These are phyloP conservation scores for Thryonomys swinderianus DNA, from an alignment of 2,113 vertebrate species.

Conservation along the genomic window DNA sequence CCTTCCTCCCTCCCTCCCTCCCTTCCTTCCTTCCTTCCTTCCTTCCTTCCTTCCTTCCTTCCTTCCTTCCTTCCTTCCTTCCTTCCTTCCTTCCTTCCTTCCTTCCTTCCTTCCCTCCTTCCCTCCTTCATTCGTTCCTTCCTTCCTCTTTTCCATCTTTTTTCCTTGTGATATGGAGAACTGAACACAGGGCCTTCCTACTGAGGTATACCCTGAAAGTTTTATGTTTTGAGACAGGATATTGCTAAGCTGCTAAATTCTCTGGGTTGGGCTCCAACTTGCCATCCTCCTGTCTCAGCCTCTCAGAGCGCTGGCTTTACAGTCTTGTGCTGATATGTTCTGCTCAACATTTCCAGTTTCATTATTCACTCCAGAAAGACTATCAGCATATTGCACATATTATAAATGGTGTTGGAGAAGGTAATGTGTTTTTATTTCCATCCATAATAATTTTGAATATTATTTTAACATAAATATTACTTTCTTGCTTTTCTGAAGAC, in stretches of 20 bases:
- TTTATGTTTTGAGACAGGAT: neutral
- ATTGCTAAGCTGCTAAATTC: neutral
- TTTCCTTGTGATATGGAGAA: neutral
- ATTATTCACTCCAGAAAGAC: neutral
- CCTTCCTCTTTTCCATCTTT: neutral
- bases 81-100: rapidly evolving
- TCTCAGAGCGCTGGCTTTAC: neutral
- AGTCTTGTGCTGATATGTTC: too few species aligned
- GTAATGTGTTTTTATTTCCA: neutral
- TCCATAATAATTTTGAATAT: constrained; percentile 22
- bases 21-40: neutral
- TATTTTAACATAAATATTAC: constrained; percentile 41
- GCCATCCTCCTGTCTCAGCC: neutral
- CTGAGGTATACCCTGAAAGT: neutral
- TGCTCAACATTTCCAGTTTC: constrained; percentile 10
- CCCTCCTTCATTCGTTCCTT: neutral
- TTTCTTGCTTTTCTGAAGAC: neutral
- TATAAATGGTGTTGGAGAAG: neutral
- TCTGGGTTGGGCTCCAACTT: neutral
- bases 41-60: neutral
- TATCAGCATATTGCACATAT: neutral
- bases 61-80: neutral
- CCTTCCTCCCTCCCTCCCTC: neutral
- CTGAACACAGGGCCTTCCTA: neutral
- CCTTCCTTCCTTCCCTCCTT: rapidly evolving